A percentile compares a stretch with the other conserved stretches of the same genome.
These are phyloP conservation scores for Sebastes melanostomus DNA, from an alignment of 2,797 vertebrate genomes.

Conservation along the genomic window DNA sequence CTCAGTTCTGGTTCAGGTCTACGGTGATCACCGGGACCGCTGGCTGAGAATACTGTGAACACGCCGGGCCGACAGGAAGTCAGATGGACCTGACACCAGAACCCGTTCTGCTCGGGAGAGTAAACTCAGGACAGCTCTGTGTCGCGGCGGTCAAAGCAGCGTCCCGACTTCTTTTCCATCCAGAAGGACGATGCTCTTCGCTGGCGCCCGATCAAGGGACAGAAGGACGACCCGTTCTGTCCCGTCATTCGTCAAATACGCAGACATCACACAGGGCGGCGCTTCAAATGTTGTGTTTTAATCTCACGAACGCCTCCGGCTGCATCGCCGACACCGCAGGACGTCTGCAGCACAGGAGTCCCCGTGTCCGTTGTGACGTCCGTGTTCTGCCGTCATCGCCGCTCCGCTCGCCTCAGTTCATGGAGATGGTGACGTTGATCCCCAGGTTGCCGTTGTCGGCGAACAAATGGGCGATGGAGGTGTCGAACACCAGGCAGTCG, in stretches of 20 bases:
- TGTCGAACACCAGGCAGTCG: slow-evolving; percentile 86
- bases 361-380: too few species aligned
- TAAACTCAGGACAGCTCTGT: neutral
- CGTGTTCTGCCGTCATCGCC: neutral
- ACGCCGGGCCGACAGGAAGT: neutral
- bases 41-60: neutral
- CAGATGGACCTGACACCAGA: neutral
- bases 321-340: too few species aligned
- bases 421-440: slow-evolving; percentile 87
- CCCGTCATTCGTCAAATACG: neutral
- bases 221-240: neutral
- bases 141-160: too few species aligned
- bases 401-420: slow-evolving; percentile 72
- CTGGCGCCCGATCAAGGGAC: neutral
- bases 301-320: too few species aligned
- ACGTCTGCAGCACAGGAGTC: neutral
- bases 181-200: neutral
- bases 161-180: neutral
- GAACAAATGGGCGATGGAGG: slow-evolving; percentile 84
- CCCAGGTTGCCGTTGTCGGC: slow-evolving; percentile 86
- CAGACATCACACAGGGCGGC: too few species aligned
- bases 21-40: neutral
- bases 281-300: too few species aligned
- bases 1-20: too few species aligned
- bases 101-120: too few species aligned